Evolutionary conservation across 2,888 invertebrate genomes (phyloP).

Genomic region (Epiblema foenella): DNA sequence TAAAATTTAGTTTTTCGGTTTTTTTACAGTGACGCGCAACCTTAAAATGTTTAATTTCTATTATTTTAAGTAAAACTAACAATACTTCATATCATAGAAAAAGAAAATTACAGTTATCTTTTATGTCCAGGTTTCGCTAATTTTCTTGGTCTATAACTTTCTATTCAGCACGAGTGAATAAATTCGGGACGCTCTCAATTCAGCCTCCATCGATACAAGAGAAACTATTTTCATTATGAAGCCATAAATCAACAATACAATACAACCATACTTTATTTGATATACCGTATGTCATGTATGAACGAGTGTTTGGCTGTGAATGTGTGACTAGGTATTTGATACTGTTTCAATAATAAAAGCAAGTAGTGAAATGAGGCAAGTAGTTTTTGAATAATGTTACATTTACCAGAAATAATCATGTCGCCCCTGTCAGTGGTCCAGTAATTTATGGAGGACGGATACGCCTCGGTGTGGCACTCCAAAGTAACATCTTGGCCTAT

Average conservation of each 20-base stretch:
- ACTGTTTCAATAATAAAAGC: neutral
- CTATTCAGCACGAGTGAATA: slow-evolving; percentile 57
- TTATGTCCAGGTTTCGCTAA: no score
- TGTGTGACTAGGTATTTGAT: neutral
- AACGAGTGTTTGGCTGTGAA: neutral
- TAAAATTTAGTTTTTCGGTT: no score
- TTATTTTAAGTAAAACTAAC: no score
- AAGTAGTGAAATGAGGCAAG: neutral
- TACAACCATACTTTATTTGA: slow-evolving; percentile 72
- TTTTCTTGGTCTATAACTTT: no score
- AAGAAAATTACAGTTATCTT: no score
- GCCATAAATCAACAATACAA: slow-evolving; percentile 80
- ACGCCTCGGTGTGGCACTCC: slow-evolving; percentile 96
- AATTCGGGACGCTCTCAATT: slow-evolving; percentile 57
- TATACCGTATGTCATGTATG: slow-evolving; percentile 68
- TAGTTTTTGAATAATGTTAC: neutral
- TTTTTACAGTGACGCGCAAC: no score
- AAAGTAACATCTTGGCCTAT: slow-evolving; percentile 94
- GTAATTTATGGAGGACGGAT: slow-evolving; percentile 96
- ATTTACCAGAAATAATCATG: slow-evolving; percentile 96
- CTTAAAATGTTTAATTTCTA: no score
- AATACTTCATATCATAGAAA: no score
- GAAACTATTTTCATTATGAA: slow-evolving; percentile 81
- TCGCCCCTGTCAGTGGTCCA: slow-evolving; percentile 96
- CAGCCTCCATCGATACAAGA: slow-evolving; percentile 56